Evolutionary conservation across 2,888 invertebrate genomes (phyloP), one percentile per base, ranked within the genome.

Genomic region (Coelinius sp.): DNA sequence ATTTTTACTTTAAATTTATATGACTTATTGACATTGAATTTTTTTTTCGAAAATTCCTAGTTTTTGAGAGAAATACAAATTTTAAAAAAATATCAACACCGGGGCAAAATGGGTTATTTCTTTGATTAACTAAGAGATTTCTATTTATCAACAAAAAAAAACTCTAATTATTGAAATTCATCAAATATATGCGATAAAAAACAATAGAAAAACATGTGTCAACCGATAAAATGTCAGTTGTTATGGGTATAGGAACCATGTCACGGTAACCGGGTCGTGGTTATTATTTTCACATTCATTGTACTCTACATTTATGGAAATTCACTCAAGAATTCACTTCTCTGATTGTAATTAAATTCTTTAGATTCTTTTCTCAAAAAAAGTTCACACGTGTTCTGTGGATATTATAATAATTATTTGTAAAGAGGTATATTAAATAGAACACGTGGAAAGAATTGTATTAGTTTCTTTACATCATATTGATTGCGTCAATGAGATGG

Each of bases 241-340:
- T 24, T 25, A 24, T 25, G 25, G n/a, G 25, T n/a, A 53, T 53
- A 53, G 53, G 53, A 78, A 74, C 24, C 24, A 67, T 76, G 77
- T 76, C 77, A 75, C 73, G 76, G 71, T 78, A 75, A 77, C 66
- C 70, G 56, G 74, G 75, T 73, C 77, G 68, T 66, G 52, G 17
- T 25, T 22, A 53, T n/a, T 46, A 41, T 71, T 69, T 52, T 70
- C 64, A 25, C 64, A 6, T 31, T 62, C 31, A 62, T 62, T 31
- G 46, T 62, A 35, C 27, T n/a, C 6, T 25, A 25, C 17, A 8
- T 25, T 25, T 56, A 20, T 46, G 62, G 31, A 49, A 49, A 49
- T 17, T 14, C 46, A 8, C 44, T 5, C 24, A 25, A 46, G 7
- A 46, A 46, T 65, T 65, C 31, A 31, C 10, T 41, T n/a, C n/a